Percentiles rank a stretch among this genome's conserved stretches.
Conservation (phyloP, 1,140 invertebrate genomes). For the Homalodisca vitripennis region DNA sequence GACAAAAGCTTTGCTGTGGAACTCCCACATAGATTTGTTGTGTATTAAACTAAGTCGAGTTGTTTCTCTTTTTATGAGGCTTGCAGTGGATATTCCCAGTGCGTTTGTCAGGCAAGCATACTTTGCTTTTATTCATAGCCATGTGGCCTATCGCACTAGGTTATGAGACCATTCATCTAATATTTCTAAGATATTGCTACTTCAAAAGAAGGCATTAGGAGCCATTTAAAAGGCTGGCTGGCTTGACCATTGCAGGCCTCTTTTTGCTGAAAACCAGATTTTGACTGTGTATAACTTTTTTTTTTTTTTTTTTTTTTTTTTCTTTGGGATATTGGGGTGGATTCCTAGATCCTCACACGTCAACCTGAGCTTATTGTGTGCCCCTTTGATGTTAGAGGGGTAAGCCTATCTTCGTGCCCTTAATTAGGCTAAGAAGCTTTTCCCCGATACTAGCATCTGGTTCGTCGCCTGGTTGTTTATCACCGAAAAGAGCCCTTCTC, state of each 20-base stretch:
- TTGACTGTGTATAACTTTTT: neutral
- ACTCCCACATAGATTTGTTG: neutral
- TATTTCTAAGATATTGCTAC: neutral
- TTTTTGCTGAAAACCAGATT: neutral
- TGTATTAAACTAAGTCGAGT: neutral
- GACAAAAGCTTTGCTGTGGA: neutral
- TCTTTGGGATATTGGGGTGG: too few species aligned
- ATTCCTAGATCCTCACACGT: too few species aligned
- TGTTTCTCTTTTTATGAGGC: neutral
- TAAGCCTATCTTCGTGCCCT: too few species aligned
- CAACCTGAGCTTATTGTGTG: too few species aligned
- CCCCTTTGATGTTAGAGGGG: too few species aligned
- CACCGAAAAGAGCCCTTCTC: too few species aligned
- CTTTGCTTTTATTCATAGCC: neutral
- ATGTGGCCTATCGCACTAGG: neutral
- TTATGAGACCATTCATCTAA: neutral
- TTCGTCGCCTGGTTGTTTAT: too few species aligned
- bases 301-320: too few species aligned
- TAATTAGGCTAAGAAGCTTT: too few species aligned
- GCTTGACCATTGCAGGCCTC: neutral
- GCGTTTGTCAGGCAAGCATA: neutral
- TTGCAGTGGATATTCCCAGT: neutral
- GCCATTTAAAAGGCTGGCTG: neutral
- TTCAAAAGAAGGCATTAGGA: neutral
- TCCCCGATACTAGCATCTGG: too few species aligned